These are phyloP conservation scores for Sprattus sprattus DNA, from an alignment of 2,113 vertebrate species.

Conservation along the genomic window DNA sequence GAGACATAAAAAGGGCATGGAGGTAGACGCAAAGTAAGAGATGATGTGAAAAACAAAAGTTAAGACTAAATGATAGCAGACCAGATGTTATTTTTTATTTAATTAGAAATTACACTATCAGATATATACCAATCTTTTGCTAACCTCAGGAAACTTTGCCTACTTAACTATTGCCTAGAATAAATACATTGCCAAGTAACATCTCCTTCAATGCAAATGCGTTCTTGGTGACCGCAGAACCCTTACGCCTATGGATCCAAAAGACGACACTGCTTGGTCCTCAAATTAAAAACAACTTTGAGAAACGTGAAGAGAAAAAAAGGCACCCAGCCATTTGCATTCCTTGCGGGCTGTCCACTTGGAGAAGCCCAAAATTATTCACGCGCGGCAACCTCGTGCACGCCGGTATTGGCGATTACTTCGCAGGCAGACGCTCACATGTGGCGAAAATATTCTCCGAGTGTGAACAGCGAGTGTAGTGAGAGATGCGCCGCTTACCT, in stretches of 20 bases:
- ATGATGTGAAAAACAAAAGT: background rate
- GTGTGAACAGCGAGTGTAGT: conserved; percentile 63
- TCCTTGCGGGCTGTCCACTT: conserved; percentile 16
- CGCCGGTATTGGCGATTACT: conserved; percentile 16
- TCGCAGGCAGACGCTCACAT: conserved; percentile 45
- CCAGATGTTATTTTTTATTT: background rate
- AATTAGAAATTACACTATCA: background rate
- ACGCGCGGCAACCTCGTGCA: conserved; percentile 32
- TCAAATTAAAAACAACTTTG: background rate
- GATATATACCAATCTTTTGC: background rate
- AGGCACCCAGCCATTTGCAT: background rate
- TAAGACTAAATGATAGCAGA: background rate
- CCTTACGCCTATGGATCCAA: background rate
- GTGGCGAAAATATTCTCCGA: conserved; percentile 58
- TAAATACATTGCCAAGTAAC: background rate
- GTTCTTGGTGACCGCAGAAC: background rate
- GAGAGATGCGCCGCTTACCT: conserved; percentile 64
- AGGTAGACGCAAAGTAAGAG: background rate
- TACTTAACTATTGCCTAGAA: background rate
- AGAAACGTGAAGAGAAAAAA: background rate
- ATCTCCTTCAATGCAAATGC: background rate
- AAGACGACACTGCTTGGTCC: background rate
- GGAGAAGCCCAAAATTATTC: conserved; percentile 28
- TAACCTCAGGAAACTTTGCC: background rate
- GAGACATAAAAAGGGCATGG: background rate